Percentiles rank a stretch among this genome's conserved stretches.
Conservation (phyloP, 2,113 vertebrate species). For the Gymnogyps californianus region DNA sequence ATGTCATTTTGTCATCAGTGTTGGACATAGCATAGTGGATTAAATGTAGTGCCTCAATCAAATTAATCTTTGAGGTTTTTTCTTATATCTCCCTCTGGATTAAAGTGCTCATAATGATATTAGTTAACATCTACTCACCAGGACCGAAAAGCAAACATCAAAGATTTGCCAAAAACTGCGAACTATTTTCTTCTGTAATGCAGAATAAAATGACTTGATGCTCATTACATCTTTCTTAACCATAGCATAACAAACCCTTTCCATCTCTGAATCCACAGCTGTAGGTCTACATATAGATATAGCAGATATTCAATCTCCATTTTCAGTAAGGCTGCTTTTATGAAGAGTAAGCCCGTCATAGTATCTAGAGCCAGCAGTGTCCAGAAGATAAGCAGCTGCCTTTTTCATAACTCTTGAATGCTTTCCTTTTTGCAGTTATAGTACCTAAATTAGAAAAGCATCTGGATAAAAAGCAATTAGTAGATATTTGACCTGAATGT, state of each 20-base stretch:
- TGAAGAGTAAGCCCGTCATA: not conserved
- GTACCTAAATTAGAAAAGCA: not conserved
- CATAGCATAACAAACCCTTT: not conserved
- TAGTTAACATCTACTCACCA: not conserved
- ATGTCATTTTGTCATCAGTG: not conserved
- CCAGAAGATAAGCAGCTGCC: not conserved
- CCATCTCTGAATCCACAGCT: not conserved
- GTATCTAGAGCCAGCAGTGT: not conserved
- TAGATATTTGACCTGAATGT: not conserved
- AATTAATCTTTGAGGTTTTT: not conserved
- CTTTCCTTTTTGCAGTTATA: not conserved
- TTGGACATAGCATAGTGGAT: not conserved
- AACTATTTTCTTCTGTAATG: not conserved
- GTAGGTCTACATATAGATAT: not conserved
- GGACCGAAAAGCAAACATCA: not conserved
- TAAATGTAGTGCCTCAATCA: slow-evolving; percentile 10
- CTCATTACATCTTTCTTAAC: not conserved
- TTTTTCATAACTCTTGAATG: not conserved
- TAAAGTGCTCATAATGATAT: not conserved
- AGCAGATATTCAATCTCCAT: not conserved
- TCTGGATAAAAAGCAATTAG: not conserved
- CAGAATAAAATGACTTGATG: not conserved
- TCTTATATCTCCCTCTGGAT: not conserved
- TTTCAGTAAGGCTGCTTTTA: not conserved
- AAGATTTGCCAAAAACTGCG: not conserved